Percentiles rank a stretch among this genome's conserved stretches.
Conservation (phyloP, 2,888 invertebrate genomes). For the Protodeltote pygarga region DNA sequence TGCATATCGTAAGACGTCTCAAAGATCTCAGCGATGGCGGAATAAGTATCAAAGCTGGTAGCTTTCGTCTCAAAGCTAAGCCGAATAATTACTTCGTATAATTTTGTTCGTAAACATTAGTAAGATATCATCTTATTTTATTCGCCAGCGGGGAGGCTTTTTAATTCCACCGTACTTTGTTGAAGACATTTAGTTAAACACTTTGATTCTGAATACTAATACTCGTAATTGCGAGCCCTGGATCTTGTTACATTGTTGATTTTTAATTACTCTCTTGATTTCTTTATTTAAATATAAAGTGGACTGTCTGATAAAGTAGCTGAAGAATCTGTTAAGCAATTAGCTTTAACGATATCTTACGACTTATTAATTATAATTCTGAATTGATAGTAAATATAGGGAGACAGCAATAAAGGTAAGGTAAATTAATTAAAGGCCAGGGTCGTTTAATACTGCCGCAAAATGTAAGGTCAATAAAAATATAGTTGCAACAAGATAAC, state of each 20-base stretch:
- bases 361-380: constrained; percentile 1
- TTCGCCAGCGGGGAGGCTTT: constrained; percentile 48
- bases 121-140: constrained; percentile 63
- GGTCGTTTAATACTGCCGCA: constrained; percentile 31
- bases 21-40: too few relatives aligned
- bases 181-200: constrained; percentile 55
- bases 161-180: constrained; percentile 62
- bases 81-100: constrained; percentile 54
- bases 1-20: too few relatives aligned
- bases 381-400: constrained; percentile 1
- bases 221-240: constrained; percentile 48
- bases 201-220: constrained; percentile 47
- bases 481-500: constrained; percentile 1
- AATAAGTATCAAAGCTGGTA: too few relatives aligned
- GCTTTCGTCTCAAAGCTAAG: constrained; percentile 35
- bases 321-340: constrained; percentile 19
- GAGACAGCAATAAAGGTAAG: neutral
- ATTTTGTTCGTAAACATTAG: constrained; percentile 66
- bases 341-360: constrained; percentile 14
- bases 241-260: constrained; percentile 61
- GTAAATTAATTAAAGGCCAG: constrained; percentile 46
- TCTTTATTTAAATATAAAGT: constrained; percentile 33
- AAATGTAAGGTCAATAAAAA: constrained; percentile 5
- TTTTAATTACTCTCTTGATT: constrained; percentile 55
- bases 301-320: constrained; percentile 1